These are phyloP conservation scores for Apis laboriosa DNA, from an alignment of 1,140 invertebrate genomes.

Conservation along the genomic window DNA sequence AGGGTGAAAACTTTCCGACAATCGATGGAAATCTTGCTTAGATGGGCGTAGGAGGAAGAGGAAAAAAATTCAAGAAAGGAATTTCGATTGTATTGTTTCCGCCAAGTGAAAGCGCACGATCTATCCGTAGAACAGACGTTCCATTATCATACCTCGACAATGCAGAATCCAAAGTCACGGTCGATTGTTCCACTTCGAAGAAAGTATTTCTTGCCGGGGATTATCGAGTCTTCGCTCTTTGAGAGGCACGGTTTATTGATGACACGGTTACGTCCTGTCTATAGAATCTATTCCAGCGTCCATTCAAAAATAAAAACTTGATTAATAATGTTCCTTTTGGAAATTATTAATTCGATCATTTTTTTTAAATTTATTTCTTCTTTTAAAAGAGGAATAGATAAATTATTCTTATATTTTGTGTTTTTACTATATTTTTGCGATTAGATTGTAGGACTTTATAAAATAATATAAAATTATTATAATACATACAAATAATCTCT, in stretches of 20 bases:
- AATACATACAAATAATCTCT: too few relatives aligned
- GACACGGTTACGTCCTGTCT: constrained; percentile 4
- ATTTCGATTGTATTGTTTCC: constrained; percentile 53
- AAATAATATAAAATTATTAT: neutral
- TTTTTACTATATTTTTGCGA: neutral
- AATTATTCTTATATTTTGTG: neutral
- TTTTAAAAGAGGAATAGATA: too few relatives aligned
- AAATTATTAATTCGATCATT: neutral
- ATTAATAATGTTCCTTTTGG: neutral
- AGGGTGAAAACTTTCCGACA: constrained; percentile 42
- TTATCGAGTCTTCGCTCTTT: constrained; percentile 13
- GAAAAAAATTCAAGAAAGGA: constrained; percentile 31
- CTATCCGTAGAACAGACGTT: constrained; percentile 20
- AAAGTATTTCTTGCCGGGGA: constrained; percentile 30
- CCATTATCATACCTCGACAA: constrained; percentile 33
- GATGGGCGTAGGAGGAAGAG: neutral
- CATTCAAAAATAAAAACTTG: neutral
- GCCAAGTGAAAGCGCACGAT: constrained; percentile 15
- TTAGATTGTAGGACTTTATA: too few relatives aligned
- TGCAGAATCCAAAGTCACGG: constrained; percentile 39
- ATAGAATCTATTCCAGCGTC: neutral
- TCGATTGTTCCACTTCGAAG: constrained; percentile 28
- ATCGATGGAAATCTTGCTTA: neutral
- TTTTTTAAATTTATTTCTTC: neutral
- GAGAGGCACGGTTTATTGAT: constrained; percentile 19